phyloP scores from a whole-genome alignment of 2,113 vertebrate species.

The Amphilophus citrinellus region DNA sequence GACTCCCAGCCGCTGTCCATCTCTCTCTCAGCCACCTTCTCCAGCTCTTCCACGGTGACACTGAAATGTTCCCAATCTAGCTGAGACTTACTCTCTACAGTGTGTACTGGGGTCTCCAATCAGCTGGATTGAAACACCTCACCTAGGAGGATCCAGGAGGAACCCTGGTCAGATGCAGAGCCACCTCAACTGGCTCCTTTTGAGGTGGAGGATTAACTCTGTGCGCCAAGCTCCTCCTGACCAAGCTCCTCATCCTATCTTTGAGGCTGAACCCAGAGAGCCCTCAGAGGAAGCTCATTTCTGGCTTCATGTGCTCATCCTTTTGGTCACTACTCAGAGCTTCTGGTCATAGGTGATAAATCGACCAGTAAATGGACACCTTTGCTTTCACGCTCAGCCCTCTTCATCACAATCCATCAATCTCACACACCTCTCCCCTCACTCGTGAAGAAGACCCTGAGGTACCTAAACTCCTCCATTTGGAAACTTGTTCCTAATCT shows the following conservation, averaged over 20 bases:
- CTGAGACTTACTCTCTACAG: neutral
- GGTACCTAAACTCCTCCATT: neutral
- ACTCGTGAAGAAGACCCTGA: neutral
- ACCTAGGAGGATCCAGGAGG: neutral
- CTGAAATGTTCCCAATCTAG: neutral
- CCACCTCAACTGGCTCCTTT: no score
- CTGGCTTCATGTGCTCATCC: no score
- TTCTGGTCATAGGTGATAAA: neutral
- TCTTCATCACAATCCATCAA: no score
- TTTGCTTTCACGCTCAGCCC: neutral
- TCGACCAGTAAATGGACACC: neutral
- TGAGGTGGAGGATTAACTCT: neutral
- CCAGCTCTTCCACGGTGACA: neutral
- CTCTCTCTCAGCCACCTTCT: neutral
- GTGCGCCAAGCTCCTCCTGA: neutral
- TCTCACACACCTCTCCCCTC: neutral
- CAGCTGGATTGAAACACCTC: neutral
- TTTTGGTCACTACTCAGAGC: neutral
- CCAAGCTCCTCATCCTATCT: neutral
- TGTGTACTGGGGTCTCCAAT: neutral
- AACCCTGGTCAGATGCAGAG: neutral
- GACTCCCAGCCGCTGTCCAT: no score
- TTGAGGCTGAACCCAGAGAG: neutral
- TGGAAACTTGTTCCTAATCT: no score
- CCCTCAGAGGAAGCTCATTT: neutral